These are phyloP conservation scores for Chesias legatella DNA, from an alignment of 2,888 invertebrate species.

Conservation along the genomic window DNA sequence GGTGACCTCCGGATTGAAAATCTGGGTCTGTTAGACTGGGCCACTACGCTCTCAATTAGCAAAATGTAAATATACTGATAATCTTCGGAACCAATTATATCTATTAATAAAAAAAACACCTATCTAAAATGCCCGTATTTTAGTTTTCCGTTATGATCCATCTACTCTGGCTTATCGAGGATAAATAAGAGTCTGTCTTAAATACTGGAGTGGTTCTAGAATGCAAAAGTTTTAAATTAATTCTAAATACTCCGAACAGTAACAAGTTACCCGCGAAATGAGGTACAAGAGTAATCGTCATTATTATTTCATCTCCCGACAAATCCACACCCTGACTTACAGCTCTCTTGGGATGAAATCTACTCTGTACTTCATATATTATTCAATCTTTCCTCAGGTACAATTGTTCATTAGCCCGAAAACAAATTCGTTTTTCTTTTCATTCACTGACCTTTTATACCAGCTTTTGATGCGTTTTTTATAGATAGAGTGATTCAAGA, in stretches of 20 bases:
- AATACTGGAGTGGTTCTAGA: background rate
- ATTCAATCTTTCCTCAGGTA: constrained; percentile 72
- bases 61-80: no score
- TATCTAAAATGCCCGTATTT: no score
- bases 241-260: constrained; percentile 25
- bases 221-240: background rate
- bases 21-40: no score
- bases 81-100: no score
- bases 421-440: constrained; percentile 52
- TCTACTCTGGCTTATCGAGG: no score
- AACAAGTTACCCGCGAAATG: constrained; percentile 42
- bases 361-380: constrained; percentile 65
- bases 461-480: no score
- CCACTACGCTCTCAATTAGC: no score
- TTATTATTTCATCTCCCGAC: constrained; percentile 51
- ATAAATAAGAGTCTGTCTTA: no score
- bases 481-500: constrained; percentile 23
- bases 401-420: constrained; percentile 69
- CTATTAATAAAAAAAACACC: no score
- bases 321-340: constrained; percentile 62
- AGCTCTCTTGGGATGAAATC: constrained; percentile 55
- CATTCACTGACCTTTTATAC: constrained; percentile 48
- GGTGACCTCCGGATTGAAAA: no score
- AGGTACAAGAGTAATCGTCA: constrained; percentile 48
- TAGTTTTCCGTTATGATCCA: no score